These are phyloP conservation scores for Crematogaster levior DNA, from an alignment of 2,888 invertebrate species.

Conservation along the genomic window DNA sequence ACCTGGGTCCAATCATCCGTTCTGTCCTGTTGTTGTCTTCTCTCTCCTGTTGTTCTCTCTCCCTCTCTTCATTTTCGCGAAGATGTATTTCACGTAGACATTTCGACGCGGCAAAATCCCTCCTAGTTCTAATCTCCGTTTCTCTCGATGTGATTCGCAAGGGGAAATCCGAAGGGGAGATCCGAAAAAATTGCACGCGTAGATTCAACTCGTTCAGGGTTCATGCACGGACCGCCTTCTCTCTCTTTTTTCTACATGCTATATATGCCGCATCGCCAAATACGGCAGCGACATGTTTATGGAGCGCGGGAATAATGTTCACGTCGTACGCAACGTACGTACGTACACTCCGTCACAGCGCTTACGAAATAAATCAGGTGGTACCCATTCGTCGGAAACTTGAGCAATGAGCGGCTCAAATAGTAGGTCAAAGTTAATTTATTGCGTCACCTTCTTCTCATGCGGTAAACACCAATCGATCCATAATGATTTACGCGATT, in stretches of 20 bases:
- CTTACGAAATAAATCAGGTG: slow-evolving; percentile 50
- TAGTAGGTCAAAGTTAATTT: slow-evolving; percentile 39
- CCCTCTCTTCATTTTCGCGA: neutral
- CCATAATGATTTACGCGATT: slow-evolving; percentile 12
- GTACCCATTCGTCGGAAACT: slow-evolving; percentile 26
- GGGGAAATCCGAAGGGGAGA: too few species aligned
- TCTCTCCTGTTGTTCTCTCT: neutral
- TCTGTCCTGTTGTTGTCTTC: neutral
- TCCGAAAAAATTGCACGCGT: neutral
- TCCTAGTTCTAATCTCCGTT: neutral
- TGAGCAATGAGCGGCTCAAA: slow-evolving; percentile 31
- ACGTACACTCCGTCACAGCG: slow-evolving; percentile 1
- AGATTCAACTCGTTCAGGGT: neutral
- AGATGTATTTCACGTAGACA: neutral
- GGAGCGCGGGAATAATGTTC: slow-evolving; percentile 69
- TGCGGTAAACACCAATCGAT: slow-evolving; percentile 28
- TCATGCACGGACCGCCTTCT: slow-evolving; percentile 6
- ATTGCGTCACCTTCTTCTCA: slow-evolving; percentile 14
- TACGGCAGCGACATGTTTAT: slow-evolving; percentile 68
- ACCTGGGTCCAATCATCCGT: slow-evolving; percentile 33
- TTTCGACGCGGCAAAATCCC: neutral
- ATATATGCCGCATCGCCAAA: slow-evolving; percentile 58
- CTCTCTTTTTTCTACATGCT: slow-evolving; percentile 44
- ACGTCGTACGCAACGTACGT: slow-evolving; percentile 46
- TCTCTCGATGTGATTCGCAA: neutral